Base-by-base conservation (phyloP, 2,797 vertebrate species). In the Silurus aristotelis region DNA sequence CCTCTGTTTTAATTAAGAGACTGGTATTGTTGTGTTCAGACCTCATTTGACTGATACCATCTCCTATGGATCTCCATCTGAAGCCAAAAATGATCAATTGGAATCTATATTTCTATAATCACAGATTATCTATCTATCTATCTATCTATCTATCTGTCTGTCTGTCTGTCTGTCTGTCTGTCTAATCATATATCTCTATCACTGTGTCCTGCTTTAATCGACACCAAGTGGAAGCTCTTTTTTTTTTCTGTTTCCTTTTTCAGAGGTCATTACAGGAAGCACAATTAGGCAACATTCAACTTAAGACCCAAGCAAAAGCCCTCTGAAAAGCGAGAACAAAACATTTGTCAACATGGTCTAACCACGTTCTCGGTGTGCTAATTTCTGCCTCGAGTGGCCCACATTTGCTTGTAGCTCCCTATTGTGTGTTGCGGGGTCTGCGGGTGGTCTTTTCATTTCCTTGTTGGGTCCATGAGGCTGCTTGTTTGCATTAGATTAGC, bases 391-490 rank as follows among this genome's bases (percentile, higher is more conserved):
- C 9, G 61, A 87, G 83, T 82, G 83, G 75, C 84, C 80, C 85
- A 73, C 80, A 55, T 79, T 86, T 81, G 82, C 77, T 84, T 85
- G 79, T 89, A 87, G 87, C 88, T 77, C 15, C 43, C 82, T 89
- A 91, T 88, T 84, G 87, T 90, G 86, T 52, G 68, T 85, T 84
- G 80, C 85, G 48, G 85, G 68, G 89, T 87, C 88, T 38, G 84
- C 91, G 91, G 92, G 93, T 93, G 92, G 92, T 92, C 92, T 91
- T 86, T 89, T 93, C 83, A 94, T 91, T 91, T 93, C 93, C 92
- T 91, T 73, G 63, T 87, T 85, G 85, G 79, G 83, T 88, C 88
- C 83, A 83, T 85, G 88, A 87, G 73, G 88, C 80, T 85, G 85
- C 81, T 90, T 94, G 91, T 95, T 95, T 94, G 91, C 89, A 89